Evolutionary conservation across 2,113 vertebrate species (phyloP).

Genomic region (Beaufortia kweichowensis): DNA sequence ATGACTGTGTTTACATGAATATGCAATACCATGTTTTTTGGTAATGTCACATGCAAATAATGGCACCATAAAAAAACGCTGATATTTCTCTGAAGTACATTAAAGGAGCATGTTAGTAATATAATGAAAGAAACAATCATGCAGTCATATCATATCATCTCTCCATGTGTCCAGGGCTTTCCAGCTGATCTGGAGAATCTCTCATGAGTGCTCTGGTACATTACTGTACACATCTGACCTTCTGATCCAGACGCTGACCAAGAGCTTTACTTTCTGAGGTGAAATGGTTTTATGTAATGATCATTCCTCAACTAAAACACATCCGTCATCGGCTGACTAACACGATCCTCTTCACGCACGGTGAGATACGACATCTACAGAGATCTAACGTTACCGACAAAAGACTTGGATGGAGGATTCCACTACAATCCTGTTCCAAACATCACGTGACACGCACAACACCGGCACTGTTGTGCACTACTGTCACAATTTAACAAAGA

Average conservation of each 20-base stretch:
- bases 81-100: too few relatives aligned
- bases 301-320: background rate
- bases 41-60: too few relatives aligned
- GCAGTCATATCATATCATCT: too few relatives aligned
- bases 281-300: background rate
- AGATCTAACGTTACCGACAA: constrained; percentile 19
- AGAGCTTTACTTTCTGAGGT: constrained; percentile 17
- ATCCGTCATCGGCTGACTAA: background rate
- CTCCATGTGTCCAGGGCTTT: too few relatives aligned
- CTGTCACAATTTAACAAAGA: constrained; percentile 57
- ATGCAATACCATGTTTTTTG: too few relatives aligned
- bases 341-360: constrained; percentile 30
- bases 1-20: too few relatives aligned
- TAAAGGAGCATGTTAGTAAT: too few relatives aligned
- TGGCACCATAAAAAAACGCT: too few relatives aligned
- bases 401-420: too few relatives aligned
- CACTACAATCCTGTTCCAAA: constrained; percentile 12
- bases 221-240: constrained; percentile 49
- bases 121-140: too few relatives aligned
- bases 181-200: too few relatives aligned
- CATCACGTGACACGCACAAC: constrained; percentile 51
- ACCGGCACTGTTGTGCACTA: constrained; percentile 57
- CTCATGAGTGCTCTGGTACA: constrained; percentile 43
- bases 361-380: constrained; percentile 48
- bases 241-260: too few relatives aligned